phyloP scores from a whole-genome alignment of 2,888 invertebrate species.

The Apamea monoglypha region DNA sequence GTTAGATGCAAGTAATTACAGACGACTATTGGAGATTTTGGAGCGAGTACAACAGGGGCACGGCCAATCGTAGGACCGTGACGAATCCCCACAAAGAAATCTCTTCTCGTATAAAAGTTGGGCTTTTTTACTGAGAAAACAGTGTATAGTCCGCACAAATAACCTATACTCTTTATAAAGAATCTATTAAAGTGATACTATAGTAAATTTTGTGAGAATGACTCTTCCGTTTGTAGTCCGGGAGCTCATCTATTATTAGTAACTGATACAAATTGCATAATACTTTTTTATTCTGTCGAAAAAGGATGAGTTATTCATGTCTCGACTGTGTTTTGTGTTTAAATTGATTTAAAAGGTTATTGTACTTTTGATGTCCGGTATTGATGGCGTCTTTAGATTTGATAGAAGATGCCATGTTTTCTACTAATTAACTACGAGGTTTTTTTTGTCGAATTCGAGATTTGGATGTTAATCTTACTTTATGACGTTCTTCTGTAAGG shows the following conservation, averaged over 20 bases:
- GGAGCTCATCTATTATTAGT: constrained; percentile 63
- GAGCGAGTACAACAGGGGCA: constrained; percentile 51
- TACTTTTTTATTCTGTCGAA: constrained; percentile 55
- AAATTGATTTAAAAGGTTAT: constrained; percentile 71
- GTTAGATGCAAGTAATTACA: constrained; percentile 80
- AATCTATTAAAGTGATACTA: constrained; percentile 74
- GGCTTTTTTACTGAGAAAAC: constrained; percentile 74
- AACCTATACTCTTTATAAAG: constrained; percentile 80
- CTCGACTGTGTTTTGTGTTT: constrained; percentile 59
- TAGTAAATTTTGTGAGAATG: constrained; percentile 64
- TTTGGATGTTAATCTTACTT: constrained; percentile 22
- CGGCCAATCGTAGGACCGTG: constrained; percentile 72
- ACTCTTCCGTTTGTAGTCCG: constrained; percentile 66
- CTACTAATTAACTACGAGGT: constrained; percentile 58
- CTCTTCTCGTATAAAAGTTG: constrained; percentile 75
- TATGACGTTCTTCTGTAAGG: constrained; percentile 1
- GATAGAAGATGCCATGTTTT: constrained; percentile 52
- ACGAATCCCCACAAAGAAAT: constrained; percentile 79
- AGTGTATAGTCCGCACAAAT: constrained; percentile 73
- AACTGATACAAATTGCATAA: constrained; percentile 71
- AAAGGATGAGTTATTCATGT: constrained; percentile 63
- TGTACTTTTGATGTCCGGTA: constrained; percentile 63
- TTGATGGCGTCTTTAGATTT: constrained; percentile 55
- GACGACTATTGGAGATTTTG: constrained; percentile 79
- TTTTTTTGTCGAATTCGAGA: constrained; percentile 33